phyloP scores from a whole-genome alignment of 2,113 vertebrate genomes.

The Garra rufa region DNA sequence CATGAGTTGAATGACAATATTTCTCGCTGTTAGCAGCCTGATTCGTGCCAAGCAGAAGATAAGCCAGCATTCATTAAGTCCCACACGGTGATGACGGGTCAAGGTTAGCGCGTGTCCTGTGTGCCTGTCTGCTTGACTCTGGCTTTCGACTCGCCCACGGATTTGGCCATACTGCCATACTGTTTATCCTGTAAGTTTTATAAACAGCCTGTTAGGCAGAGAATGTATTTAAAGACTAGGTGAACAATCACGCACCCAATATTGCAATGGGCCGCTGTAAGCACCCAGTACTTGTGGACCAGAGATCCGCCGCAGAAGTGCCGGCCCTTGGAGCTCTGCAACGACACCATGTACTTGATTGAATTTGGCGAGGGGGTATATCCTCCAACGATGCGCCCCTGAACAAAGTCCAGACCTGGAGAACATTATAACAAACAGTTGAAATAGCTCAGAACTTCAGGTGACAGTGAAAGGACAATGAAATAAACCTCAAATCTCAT shows the following conservation, averaged over 20 bases:
- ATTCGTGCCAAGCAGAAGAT: constrained; percentile 40
- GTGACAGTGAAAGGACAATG: background rate
- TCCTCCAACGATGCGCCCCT: constrained; percentile 67
- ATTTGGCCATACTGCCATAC: background rate
- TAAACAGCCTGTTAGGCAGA: background rate
- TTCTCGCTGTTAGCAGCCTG: constrained; percentile 32
- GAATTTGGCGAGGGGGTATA: constrained; percentile 60
- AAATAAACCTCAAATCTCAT: background rate
- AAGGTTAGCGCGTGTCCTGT: constrained; percentile 43
- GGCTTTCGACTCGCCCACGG: background rate
- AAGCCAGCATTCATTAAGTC: constrained; percentile 24
- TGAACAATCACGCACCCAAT: constrained; percentile 54
- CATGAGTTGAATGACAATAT: constrained; percentile 25
- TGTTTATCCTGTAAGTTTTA: background rate
- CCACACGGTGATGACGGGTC: constrained; percentile 47
- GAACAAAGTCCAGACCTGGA: constrained; percentile 58
- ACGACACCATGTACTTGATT: constrained; percentile 69
- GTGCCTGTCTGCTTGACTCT: constrained; percentile 21
- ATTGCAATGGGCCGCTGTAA: constrained; percentile 81
- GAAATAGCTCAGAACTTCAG: background rate
- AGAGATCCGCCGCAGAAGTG: constrained; percentile 79
- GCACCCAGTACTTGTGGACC: constrained; percentile 77
- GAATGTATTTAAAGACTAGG: background rate
- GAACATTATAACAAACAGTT: constrained; percentile 27
- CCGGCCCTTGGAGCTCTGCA: constrained; percentile 67